These are phyloP conservation scores for Bostrychus sinensis DNA, from an alignment of 2,113 vertebrate species.

Conservation along the genomic window DNA sequence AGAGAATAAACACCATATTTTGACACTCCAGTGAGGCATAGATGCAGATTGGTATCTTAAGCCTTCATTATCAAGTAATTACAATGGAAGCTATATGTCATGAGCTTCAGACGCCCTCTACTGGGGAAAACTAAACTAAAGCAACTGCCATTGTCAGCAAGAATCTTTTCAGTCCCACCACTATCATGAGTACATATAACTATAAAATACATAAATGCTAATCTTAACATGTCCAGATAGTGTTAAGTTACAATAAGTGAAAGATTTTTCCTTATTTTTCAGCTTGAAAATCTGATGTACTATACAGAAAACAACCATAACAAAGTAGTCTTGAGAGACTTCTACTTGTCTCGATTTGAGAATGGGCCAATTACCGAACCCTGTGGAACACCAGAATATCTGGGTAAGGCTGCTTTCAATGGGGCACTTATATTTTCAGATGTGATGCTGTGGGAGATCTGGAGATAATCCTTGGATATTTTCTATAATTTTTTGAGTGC, in stretches of 20 bases:
- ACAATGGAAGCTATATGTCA: conserved; percentile 7
- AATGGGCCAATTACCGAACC: conserved; percentile 86
- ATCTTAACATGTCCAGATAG: no score
- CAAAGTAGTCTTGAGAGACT: conserved; percentile 86
- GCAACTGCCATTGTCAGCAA: no score
- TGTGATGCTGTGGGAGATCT: not conserved
- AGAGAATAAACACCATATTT: conserved; percentile 47
- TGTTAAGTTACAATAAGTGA: not conserved
- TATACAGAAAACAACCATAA: conserved; percentile 87
- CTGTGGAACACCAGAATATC: conserved; percentile 87
- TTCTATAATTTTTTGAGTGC: no score
- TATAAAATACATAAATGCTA: no score
- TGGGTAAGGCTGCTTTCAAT: conserved; percentile 67
- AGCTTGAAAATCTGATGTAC: conserved; percentile 90
- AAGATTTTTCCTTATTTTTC: conserved; percentile 8
- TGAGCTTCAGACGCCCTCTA: conserved; percentile 50
- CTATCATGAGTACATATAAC: no score
- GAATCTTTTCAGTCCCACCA: no score
- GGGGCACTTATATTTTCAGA: not conserved
- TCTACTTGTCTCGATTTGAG: conserved; percentile 86
- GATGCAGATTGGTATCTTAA: conserved; percentile 35
- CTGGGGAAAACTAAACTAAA: conserved; percentile 42
- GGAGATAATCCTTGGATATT: no score
- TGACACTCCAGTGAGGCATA: conserved; percentile 32
- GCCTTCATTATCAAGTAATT: conserved; percentile 30